These are phyloP conservation scores for Neopelma chrysocephalum DNA, from an alignment of 2,797 vertebrate species.

Conservation along the genomic window DNA sequence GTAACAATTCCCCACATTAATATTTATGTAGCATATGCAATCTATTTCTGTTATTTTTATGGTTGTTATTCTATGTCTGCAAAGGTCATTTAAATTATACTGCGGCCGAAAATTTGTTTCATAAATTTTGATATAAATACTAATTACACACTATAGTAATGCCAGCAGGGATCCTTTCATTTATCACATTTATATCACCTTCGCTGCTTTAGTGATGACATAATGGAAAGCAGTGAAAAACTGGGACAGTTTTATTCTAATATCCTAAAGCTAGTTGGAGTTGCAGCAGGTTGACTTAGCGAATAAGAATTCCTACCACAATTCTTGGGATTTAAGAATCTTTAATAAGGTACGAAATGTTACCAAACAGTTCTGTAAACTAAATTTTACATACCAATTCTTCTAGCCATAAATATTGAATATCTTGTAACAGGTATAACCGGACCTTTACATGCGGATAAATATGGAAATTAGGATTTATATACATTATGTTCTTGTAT, in stretches of 20 bases:
- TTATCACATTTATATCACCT: conserved; percentile 80
- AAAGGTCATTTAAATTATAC: conserved; percentile 83
- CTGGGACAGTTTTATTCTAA: conserved; percentile 62
- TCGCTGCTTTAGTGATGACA: conserved; percentile 69
- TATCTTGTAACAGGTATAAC: conserved; percentile 97
- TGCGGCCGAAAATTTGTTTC: conserved; percentile 79
- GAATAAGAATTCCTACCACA: conserved; percentile 89
- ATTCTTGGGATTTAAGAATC: conserved; percentile 90
- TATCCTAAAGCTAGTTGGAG: conserved; percentile 66
- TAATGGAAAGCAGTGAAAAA: conserved; percentile 65
- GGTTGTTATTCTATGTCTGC: conserved; percentile 79
- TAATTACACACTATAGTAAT: conserved; percentile 79
- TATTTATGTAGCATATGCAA: conserved; percentile 77
- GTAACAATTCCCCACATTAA: conserved; percentile 76
- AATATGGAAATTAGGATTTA: conserved; percentile 98
- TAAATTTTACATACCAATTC: conserved; percentile 99
- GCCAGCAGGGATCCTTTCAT: conserved; percentile 80
- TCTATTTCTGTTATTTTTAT: conserved; percentile 81
- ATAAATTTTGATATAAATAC: conserved; percentile 84
- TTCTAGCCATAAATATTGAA: conserved; percentile 99
- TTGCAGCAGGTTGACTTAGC: conserved; percentile 76
- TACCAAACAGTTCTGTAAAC: conserved; percentile 99
- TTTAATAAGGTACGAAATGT: conserved; percentile 99
- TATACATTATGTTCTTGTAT: conserved; percentile 96
- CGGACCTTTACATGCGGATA: conserved; percentile 99